Percentiles rank a stretch among this genome's conserved stretches.
phyloP scores from a whole-genome alignment of 2,797 vertebrate genomes.

The Natrix natrix region DNA sequence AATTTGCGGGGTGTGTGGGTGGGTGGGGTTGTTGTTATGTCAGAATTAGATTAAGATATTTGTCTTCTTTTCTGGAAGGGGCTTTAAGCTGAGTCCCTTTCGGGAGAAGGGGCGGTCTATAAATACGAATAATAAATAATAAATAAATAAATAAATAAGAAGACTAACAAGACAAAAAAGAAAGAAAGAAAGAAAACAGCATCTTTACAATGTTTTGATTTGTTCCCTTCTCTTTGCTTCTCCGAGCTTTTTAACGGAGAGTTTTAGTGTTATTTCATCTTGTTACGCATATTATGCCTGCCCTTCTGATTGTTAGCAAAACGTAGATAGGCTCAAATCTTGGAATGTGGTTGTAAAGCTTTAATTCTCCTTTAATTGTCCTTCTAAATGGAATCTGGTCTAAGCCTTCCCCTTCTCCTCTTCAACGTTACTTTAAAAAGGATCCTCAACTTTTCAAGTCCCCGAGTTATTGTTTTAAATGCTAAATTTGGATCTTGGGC shows the following conservation, averaged over 20 bases:
- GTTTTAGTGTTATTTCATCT: not conserved
- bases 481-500: not conserved
- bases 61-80: not conserved
- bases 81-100: not conserved
- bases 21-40: not conserved
- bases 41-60: not conserved
- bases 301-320: not conserved
- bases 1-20: rapidly evolving
- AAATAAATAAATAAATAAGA: too few relatives aligned
- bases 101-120: too few relatives aligned
- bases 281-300: not conserved
- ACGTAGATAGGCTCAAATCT: not conserved
- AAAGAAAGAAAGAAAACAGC: not conserved
- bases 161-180: not conserved
- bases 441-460: not conserved
- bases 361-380: not conserved
- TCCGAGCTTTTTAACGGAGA: not conserved
- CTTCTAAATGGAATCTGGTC: not conserved
- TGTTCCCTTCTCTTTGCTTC: not conserved
- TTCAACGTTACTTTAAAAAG: not conserved
- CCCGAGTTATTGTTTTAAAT: not conserved
- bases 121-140: too few relatives aligned
- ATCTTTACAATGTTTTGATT: not conserved
- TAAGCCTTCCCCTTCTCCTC: not conserved
- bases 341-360: not conserved